Evolutionary conservation across 2,888 invertebrate species (phyloP).

Genomic region (Pammene fasciana): DNA sequence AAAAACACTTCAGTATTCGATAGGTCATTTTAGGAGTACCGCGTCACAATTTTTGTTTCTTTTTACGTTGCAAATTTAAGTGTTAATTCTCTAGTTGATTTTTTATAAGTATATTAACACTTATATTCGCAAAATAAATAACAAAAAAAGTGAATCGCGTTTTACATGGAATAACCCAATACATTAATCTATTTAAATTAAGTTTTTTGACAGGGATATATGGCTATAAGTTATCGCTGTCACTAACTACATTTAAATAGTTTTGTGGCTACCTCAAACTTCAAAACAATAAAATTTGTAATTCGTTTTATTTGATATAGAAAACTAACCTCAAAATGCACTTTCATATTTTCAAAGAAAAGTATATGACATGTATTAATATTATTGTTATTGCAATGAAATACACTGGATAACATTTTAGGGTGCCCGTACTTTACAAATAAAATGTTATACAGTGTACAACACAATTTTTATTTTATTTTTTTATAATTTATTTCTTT

Average conservation of each 20-base stretch:
- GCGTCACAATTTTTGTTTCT: too few relatives aligned
- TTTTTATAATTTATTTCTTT: too few relatives aligned
- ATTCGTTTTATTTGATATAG: not conserved
- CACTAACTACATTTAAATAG: constrained; percentile 24
- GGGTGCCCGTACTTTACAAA: not conserved
- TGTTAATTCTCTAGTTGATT: too few relatives aligned
- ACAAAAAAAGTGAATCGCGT: too few relatives aligned
- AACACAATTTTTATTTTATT: too few relatives aligned
- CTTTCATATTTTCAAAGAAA: too few relatives aligned
- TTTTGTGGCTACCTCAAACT: constrained; percentile 14
- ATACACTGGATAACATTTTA: constrained; percentile 6
- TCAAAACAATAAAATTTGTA: not conserved
- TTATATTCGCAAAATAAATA: too few relatives aligned
- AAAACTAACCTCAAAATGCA: not conserved
- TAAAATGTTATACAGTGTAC: not conserved
- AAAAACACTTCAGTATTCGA: not conserved
- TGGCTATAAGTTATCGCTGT: not conserved
- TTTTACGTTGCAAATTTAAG: too few relatives aligned
- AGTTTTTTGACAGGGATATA: constrained; percentile 1
- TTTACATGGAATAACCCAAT: too few relatives aligned
- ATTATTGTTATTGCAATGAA: not conserved
- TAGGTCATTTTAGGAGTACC: too few relatives aligned
- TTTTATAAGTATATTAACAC: too few relatives aligned
- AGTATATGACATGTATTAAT: too few relatives aligned
- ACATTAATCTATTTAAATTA: constrained; percentile 6